A percentile compares a stretch with the other conserved stretches of the same genome.
These are phyloP conservation scores for Dunckerocampus dactyliophorus DNA, from an alignment of 2,113 vertebrate genomes.

Conservation along the genomic window DNA sequence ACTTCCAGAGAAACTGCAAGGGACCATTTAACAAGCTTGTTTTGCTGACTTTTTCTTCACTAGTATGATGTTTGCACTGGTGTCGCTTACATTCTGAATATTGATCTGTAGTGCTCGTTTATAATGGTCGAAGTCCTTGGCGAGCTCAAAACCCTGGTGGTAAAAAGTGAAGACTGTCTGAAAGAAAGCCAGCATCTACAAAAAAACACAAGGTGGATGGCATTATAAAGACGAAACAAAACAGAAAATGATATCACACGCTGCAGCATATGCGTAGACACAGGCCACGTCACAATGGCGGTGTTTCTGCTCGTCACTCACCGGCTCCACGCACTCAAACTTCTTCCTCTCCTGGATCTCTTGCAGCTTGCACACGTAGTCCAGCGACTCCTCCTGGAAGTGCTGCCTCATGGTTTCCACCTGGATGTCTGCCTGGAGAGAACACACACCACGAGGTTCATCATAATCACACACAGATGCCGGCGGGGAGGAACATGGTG, in stretches of 20 bases:
- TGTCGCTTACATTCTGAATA: conserved; percentile 92
- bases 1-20: too few species aligned
- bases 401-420: conserved; percentile 86
- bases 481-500: conserved; percentile 9
- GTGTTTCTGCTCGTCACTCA: conserved; percentile 71
- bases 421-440: conserved; percentile 82
- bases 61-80: not conserved
- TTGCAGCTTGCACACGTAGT: conserved; percentile 94
- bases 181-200: conserved; percentile 95
- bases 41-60: too few species aligned
- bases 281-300: too few species aligned
- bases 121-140: conserved; percentile 97
- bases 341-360: conserved; percentile 98
- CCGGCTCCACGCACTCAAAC: conserved; percentile 97
- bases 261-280: too few species aligned
- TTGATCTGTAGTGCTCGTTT: conserved; percentile 94
- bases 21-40: too few species aligned
- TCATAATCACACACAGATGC: conserved; percentile 22
- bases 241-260: not conserved
- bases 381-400: conserved; percentile 92
- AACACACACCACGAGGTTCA: conserved; percentile 37
- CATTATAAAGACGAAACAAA: not conserved
- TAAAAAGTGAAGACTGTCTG: conserved; percentile 98
- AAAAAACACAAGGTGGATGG: not conserved
- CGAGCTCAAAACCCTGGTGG: conserved; percentile 95